Base-by-base conservation (phyloP, 2,888 invertebrate species). In the Laspeyria flexula region DNA sequence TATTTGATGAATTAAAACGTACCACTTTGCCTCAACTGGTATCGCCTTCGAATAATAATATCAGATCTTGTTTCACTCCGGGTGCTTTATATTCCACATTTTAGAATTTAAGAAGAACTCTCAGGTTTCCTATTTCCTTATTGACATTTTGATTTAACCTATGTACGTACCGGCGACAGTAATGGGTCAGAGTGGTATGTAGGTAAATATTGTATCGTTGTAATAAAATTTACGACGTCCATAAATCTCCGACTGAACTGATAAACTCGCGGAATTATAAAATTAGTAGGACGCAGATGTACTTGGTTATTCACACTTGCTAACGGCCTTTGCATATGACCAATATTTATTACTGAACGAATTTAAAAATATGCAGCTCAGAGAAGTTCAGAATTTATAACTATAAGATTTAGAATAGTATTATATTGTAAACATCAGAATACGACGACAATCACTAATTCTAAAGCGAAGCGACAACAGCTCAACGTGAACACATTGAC, bases 241-340 rank as follows among this genome's bases (percentile, higher is more conserved):
- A 53, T 65, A 67, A 65, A 65, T 67, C 55, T 54, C 43, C 25
- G 43, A 48, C 53, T 34, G 50, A 46, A 53, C 67, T 56, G 64
- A 66, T 67, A 66, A 55, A 63, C 37, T 45, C 42, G 52, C 48
- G 58, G 55, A 58, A 62, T 65, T 63, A 53, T 55, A 42, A 43
- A 55, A 63, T 55, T 41, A 47, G 58, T 65, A 48, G 59, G 50
- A 21, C 59, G 40, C 33, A 37, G 41, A 53, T 52, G 44, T 43
- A 55, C 39, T 16, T 43, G 34, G 13, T 18, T 40, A 13, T 46
- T 29, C 31, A 31, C 34, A 34, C 18, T 18, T 34, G 34, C 10
- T 10, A 10, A 34, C n/a, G 16, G 9, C 18, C 1, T 34, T 9
- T 34, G 34, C 34, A 10, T 9, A 11, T 11, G 30, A 30, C 4